Base-by-base conservation (phyloP, 2,797 vertebrate genomes). In the Microctenopoma stevenorrisi region DNA sequence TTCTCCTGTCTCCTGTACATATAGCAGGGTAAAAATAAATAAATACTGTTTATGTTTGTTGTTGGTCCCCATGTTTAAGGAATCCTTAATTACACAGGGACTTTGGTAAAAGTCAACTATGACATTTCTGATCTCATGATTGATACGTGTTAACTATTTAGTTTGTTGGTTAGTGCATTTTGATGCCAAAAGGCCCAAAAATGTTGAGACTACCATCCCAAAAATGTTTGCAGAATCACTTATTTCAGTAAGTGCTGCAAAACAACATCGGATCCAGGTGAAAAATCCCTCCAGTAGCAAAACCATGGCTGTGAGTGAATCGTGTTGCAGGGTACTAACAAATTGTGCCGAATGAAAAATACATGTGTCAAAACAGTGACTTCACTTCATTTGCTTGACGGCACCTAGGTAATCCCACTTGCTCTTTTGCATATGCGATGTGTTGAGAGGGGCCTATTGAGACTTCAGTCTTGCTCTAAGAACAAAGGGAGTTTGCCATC, bases 231-330 rank as follows among this genome's bases (percentile, higher is more conserved):
- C 16, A 18, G 1, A 15, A 37, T 46, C 4, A 18, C 5, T 43
- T 0, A 0, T n/a, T 59, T 51, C 3, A 54, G 12, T 16, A 47
- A 53, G 0, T 16, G 6, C 18, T 14, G 15, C 0, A 14, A 43
- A 12, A 46, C 1, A 9, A 4, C 11, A 38, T 12, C 14, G 15
- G 37, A n/a, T 38, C 12, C 30, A 33, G 30, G 30, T 33, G 30
- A 33, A 33, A 33, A 33, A 33, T 33, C 30, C 28, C 51, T 26
- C 44, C 28, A 71, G 15, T 33, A 22, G 30, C 33, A 44, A 13
- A 59, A 33, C 16, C 38, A 14, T 12, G 38, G 2, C 42, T 43
- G 42, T 16, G 14, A 43, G 42, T 43, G 5, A 43, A 2, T 12
- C 0, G 40, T 15, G 12, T 42, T 42, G 40, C 13, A 42, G 15